phyloP scores from a whole-genome alignment of 2,888 invertebrate genomes.

The Nomada fucata region DNA sequence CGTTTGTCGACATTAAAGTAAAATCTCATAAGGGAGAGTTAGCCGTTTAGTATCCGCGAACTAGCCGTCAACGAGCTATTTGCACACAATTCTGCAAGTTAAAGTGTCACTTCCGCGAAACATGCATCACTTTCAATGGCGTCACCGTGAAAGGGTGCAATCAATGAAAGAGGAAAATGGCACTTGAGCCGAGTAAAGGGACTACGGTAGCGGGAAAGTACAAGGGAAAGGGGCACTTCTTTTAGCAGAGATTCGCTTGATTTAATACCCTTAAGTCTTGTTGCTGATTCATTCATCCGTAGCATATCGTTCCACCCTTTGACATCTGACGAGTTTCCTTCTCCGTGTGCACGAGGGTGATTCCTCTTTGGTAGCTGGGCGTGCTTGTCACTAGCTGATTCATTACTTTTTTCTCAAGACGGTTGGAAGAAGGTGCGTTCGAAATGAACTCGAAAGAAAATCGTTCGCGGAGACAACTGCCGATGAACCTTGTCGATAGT shows the following conservation, averaged over 20 bases:
- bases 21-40: neutral
- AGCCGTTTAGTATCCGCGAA: neutral
- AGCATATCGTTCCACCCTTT: constrained; percentile 31
- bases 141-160: constrained; percentile 29
- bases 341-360: constrained; percentile 1
- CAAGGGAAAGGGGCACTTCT: constrained; percentile 29
- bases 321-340: constrained; percentile 22
- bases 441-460: neutral
- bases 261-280: constrained; percentile 50
- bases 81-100: neutral
- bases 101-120: constrained; percentile 23
- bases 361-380: neutral
- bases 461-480: no score
- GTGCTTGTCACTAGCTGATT: constrained; percentile 15
- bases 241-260: constrained; percentile 45
- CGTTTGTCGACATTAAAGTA: neutral
- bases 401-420: neutral
- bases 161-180: constrained; percentile 37
- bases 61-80: neutral
- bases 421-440: neutral
- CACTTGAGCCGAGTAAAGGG: constrained; percentile 50
- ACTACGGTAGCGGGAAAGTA: constrained; percentile 12
- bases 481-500: no score
- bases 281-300: constrained; percentile 57
- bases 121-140: constrained; percentile 7